Evolutionary conservation across 2,888 invertebrate species (phyloP), one percentile per base, ranked within the genome.

Genomic region (Acrobasis repandana): DNA sequence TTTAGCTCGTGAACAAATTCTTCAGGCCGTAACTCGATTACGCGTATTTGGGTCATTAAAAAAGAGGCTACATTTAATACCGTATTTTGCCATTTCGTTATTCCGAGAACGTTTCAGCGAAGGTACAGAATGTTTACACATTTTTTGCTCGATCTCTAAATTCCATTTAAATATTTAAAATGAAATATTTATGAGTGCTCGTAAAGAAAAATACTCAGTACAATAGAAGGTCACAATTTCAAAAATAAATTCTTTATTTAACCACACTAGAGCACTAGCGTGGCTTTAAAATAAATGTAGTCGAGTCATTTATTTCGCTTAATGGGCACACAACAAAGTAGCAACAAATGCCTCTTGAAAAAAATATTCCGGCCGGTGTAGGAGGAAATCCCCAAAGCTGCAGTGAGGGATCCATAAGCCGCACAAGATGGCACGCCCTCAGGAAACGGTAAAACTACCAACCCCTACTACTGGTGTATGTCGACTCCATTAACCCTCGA

Each of bases 321-420:
- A 61, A 56, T 61, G 49, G 49, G 57, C 51, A 46, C 36, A 51
- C 38, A 51, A 61, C 50, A 57, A 61, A 49, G 38, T 50, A 43
- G 46, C 43, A 47, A 63, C 54, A 47, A 56, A 59, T 56, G 48
- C 34, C 59, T 60, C 58, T 64, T 62, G 60, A 59, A 61, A 65
- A 63, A 61, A 68, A 60, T 64, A 60, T 57, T 52, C 52, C 34
- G 33, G n/a, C 16, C 15, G 43, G 67, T 73, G 70, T 70, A 74
- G 58, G 63, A 65, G 71, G 74, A 75, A 76, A 78, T 76, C 77
- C 72, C 65, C 72, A 74, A 76, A 79, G 77, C 76, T 76, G 75
- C 71, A 66, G 63, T 66, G 68, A 66, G 66, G 72, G 70, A 71
- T 64, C 28, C 63, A 68, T 76, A 73, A 77, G 73, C 77, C 75